Evolutionary conservation across 2,113 vertebrate species (phyloP), one percentile per base, ranked within the genome.

Genomic region (Xerus inauris): DNA sequence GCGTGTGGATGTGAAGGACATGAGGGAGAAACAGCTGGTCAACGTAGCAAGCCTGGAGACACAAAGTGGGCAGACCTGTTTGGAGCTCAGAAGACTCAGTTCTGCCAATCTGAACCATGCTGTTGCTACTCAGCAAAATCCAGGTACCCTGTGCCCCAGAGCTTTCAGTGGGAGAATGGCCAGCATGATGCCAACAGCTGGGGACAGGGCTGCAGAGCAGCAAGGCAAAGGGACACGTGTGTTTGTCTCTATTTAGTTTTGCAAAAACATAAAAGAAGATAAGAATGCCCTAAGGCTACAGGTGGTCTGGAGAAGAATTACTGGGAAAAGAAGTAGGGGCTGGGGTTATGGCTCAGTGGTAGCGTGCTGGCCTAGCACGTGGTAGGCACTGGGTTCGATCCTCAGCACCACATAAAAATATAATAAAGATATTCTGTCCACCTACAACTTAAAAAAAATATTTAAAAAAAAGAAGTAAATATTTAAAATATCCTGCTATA

Each of bases 101-200:
- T 19, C 38, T 17, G 0, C 13, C 47, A 19, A 32, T 49, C 17
- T 71, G 8, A 73, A 79, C n/a, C 30, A 14, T 91, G 51, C 59
- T 95, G 47, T n/a, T 40, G 19, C 22, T 47, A 8, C 17, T 40
- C 93, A 87, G 40, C n/a, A 7, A 71, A 94, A 14, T 3, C 11
- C 30, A 47, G 51, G 28, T 20, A 24, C 0, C 24, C 35, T 19
- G 0, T 1, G 20, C 9, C 3, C 12, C 0, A 47, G 8, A 10
- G 10, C 8, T 45, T n/a, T 81, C 8, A 32, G 6, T 5, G n/a
- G 28, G 30, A 28, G n/a, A 11, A 32, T 5, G 2, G 47, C 75
- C 40, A 28, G 28, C 10, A 6, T 0, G 3, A 35, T 51, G 40
- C 35, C 13, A 62, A 71, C 35, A 7, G 5, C 11, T 64, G 65